A percentile compares a stretch with the other conserved stretches of the same genome.
phyloP scores from a whole-genome alignment of 2,797 vertebrate genomes.

The Acestrorhynchus altus region DNA sequence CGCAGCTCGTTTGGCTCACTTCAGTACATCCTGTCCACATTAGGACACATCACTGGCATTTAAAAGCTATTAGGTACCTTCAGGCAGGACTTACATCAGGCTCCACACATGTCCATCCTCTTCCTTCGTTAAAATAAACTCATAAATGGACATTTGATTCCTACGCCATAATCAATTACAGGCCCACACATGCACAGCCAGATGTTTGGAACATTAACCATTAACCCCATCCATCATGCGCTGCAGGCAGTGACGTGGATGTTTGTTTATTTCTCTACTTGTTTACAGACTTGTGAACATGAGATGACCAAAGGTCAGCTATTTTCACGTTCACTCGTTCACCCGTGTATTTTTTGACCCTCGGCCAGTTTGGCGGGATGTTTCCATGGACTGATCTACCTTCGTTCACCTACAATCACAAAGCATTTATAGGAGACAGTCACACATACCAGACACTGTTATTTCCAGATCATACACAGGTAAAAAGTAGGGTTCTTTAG shows the following conservation, averaged over 20 bases:
- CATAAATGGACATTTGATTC: slow-evolving; percentile 8
- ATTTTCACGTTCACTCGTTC: no score
- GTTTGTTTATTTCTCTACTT: no score
- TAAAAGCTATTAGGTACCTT: background rate
- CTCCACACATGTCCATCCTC: background rate
- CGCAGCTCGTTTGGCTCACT: background rate
- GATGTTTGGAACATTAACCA: background rate
- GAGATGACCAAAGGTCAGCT: no score
- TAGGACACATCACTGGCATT: background rate
- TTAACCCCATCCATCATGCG: background rate
- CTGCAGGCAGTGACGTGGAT: background rate
- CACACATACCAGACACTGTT: no score
- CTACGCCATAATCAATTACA: background rate
- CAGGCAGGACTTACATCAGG: background rate
- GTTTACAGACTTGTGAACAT: no score
- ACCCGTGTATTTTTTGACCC: no score
- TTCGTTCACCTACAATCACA: no score
- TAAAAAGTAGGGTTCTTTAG: no score
- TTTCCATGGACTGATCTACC: no score
- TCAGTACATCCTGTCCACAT: background rate
- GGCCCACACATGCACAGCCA: background rate
- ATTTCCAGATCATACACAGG: no score
- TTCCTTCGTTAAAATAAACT: background rate
- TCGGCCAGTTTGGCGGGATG: no score
- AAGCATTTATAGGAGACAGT: no score